phyloP scores from a whole-genome alignment of 2,888 invertebrate species.

The Molanna angustata region DNA sequence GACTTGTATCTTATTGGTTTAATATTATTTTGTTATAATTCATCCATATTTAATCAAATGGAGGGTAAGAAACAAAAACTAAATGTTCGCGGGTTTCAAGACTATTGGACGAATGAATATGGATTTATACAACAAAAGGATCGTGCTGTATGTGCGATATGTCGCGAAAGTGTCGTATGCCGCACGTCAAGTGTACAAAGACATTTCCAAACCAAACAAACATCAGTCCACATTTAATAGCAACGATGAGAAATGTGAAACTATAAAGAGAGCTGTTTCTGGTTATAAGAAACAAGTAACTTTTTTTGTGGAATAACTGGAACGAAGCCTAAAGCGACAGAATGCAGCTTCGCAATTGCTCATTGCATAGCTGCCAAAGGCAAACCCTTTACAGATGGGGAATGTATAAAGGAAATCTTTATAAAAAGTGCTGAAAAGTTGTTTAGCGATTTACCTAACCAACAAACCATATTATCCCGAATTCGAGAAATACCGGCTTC shows the following conservation, averaged over 20 bases:
- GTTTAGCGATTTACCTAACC: not conserved
- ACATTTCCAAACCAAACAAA: conserved; percentile 6
- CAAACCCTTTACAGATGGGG: not conserved
- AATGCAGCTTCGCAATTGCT: not conserved
- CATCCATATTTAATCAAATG: too few relatives aligned
- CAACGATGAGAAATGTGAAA: not conserved
- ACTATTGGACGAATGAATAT: not conserved
- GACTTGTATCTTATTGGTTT: too few relatives aligned
- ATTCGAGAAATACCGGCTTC: not conserved
- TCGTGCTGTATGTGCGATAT: not conserved
- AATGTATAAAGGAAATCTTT: not conserved
- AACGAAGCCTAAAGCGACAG: not conserved
- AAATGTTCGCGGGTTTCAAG: too few relatives aligned
- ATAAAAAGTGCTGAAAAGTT: not conserved
- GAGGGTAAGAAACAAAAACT: too few relatives aligned
- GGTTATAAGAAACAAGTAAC: not conserved
- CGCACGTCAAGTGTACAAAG: conserved; percentile 4
- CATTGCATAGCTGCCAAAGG: not conserved
- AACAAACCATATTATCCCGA: not conserved
- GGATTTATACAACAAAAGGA: not conserved
- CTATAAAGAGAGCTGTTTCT: not conserved
- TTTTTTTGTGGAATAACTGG: not conserved
- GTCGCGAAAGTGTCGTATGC: not conserved
- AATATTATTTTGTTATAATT: too few relatives aligned
- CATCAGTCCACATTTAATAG: conserved; percentile 1